Evolutionary conservation across 2,797 vertebrate genomes (phyloP).

Genomic region (Xenopus petersii): DNA sequence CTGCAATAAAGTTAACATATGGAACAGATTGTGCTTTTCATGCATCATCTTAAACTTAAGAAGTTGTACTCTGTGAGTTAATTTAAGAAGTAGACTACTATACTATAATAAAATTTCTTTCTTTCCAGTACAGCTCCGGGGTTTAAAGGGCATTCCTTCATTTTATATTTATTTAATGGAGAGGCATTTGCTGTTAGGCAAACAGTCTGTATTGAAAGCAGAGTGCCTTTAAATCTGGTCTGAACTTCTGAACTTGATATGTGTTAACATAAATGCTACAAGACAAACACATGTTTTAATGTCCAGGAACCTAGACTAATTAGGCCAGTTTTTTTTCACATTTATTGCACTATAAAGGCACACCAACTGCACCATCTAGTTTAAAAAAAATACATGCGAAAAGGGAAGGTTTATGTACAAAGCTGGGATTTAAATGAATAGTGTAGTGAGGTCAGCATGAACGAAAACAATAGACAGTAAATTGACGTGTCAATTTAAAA

Average conservation of each 20-base stretch:
- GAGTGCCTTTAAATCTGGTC: not conserved
- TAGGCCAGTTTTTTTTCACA: not conserved
- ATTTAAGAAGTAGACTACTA: constrained; percentile 20
- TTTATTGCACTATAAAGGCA: not conserved
- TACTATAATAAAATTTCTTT: constrained; percentile 19
- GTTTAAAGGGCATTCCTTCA: constrained; percentile 22
- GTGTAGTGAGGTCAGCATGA: too few relatives aligned
- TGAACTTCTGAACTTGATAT: constrained; percentile 46
- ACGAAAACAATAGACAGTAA: too few relatives aligned
- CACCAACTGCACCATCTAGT: constrained; percentile 30
- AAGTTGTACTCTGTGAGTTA: constrained; percentile 25
- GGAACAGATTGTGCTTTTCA: constrained; percentile 30
- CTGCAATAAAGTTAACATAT: constrained; percentile 21
- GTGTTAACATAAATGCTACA: constrained; percentile 42
- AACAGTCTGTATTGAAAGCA: constrained; percentile 1
- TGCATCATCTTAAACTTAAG: constrained; percentile 7
- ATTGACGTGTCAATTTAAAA: too few relatives aligned
- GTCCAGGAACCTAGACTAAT: constrained; percentile 12
- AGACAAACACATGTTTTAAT: constrained; percentile 25
- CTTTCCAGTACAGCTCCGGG: constrained; percentile 13
- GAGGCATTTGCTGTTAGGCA: constrained; percentile 2
- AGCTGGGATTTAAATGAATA: too few relatives aligned
- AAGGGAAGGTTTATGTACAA: too few relatives aligned
- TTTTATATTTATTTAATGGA: constrained; percentile 13
- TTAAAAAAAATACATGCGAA: not conserved